Conservation (phyloP, 2,797 vertebrate genomes). For the Iguana delicatissima region DNA sequence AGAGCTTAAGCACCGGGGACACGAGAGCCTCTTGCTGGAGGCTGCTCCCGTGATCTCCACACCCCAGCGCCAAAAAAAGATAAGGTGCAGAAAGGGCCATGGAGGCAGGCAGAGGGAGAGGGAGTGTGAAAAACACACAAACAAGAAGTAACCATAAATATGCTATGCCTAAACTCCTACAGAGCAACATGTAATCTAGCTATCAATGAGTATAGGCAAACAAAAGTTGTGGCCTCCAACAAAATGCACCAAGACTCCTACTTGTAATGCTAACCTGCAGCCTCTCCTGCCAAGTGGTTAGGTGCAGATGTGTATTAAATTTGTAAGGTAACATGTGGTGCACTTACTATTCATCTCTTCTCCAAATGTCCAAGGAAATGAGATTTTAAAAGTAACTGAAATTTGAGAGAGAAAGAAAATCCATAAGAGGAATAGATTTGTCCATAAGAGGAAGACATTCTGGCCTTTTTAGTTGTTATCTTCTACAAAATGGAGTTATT, state of each 20-base stretch:
- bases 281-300: neutral
- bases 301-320: neutral
- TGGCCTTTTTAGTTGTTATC: neutral
- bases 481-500: neutral
- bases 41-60: no score
- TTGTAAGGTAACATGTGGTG: neutral
- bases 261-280: neutral
- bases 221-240: no score
- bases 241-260: neutral
- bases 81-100: no score
- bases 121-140: no score
- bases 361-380: neutral
- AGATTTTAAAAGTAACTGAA: neutral
- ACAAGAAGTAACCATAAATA: no score
- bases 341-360: neutral
- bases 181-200: no score
- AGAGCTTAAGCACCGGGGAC: no score
- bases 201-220: no score
- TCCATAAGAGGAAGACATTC: neutral
- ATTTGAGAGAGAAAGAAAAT: neutral
- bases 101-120: no score
- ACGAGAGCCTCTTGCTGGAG: no score
- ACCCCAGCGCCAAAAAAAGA: no score
- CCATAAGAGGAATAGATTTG: neutral
- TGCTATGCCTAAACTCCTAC: no score